phyloP scores from a whole-genome alignment of 2,797 vertebrate species.

The Manis javanica region DNA sequence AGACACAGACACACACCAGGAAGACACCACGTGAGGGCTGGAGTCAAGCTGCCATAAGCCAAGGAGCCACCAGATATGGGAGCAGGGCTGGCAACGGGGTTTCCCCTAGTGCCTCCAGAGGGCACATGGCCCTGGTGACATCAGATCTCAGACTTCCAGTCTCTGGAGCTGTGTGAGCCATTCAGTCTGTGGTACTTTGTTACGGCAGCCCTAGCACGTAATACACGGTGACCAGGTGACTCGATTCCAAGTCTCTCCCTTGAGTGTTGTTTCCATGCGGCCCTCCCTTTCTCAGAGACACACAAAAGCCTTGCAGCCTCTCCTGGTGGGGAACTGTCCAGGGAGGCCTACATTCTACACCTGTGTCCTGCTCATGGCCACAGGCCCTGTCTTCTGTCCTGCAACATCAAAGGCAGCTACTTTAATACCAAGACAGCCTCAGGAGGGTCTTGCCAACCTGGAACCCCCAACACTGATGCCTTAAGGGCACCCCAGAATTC shows the following conservation, averaged over 20 bases:
- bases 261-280: background rate
- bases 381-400: background rate
- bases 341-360: background rate
- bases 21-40: background rate
- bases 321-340: background rate
- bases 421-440: background rate
- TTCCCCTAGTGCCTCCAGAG: background rate
- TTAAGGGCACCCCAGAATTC: background rate
- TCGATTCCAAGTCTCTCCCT: background rate
- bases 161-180: background rate
- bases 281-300: background rate
- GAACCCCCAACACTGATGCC: background rate
- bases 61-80: background rate
- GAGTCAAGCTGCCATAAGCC: background rate
- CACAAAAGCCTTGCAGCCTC: background rate
- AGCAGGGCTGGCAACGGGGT: background rate
- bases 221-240: background rate
- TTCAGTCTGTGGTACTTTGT: background rate
- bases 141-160: background rate
- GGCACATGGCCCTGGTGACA: background rate
- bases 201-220: background rate
- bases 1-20: background rate
- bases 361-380: background rate
- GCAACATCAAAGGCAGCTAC: background rate
- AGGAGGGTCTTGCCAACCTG: background rate